Percentiles rank a stretch among this genome's conserved stretches.
Conservation (phyloP, 2,113 vertebrate species). For the Terrapene triunguis region DNA sequence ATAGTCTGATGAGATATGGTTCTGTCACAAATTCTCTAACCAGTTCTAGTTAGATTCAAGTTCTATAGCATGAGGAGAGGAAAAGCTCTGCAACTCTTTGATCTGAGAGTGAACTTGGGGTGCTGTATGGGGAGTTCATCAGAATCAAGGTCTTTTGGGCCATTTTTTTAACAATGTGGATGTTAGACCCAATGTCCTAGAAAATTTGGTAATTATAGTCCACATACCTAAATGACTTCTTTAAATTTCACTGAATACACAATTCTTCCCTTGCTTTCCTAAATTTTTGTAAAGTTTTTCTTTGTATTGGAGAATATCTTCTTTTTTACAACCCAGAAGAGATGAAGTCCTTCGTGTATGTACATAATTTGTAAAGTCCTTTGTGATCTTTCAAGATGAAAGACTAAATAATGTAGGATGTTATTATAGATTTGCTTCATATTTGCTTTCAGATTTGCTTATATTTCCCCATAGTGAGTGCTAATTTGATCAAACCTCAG, state of each 20-base stretch:
- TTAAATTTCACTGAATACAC: neutral
- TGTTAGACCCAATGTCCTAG: neutral
- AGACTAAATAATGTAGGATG: neutral
- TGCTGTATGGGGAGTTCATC: neutral
- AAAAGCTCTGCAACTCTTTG: neutral
- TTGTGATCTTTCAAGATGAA: neutral
- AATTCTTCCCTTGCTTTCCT: neutral
- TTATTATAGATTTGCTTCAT: neutral
- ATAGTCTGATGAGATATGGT: neutral
- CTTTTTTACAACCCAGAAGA: neutral
- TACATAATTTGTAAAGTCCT: neutral
- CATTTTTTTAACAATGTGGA: neutral
- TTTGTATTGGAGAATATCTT: neutral
- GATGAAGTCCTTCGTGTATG: neutral
- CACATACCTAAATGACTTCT: accelerated
- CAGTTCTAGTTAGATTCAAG: neutral
- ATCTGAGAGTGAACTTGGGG: neutral
- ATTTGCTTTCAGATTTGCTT: neutral
- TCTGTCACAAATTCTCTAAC: neutral
- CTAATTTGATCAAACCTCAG: neutral
- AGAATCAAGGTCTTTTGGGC: neutral
- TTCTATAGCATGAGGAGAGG: neutral
- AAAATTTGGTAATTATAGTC: neutral
- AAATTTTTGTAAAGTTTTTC: neutral
- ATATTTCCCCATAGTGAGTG: neutral